Evolutionary conservation across 2,113 vertebrate genomes (phyloP).

Genomic region (Ceyx cyanopectus): DNA sequence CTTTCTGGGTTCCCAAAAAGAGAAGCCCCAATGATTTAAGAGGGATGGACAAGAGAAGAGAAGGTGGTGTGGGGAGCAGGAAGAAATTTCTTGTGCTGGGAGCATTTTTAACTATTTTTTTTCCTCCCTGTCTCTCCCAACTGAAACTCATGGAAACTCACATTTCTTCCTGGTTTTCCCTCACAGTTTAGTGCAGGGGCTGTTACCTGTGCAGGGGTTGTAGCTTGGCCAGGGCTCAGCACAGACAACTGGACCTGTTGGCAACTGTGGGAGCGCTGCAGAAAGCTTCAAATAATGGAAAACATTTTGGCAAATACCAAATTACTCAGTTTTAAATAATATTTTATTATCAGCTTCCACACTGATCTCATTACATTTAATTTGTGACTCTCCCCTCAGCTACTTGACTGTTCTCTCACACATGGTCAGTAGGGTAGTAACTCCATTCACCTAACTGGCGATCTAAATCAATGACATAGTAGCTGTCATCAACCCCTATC

Average conservation of each 20-base stretch:
- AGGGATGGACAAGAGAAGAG: not conserved
- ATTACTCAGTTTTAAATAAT: not conserved
- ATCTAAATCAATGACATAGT: not conserved
- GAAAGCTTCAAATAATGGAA: not conserved
- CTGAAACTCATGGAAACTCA: not conserved
- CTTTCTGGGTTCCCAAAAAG: not conserved
- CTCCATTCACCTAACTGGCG: not conserved
- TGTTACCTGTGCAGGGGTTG: accelerated
- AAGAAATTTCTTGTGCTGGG: not conserved
- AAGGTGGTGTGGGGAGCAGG: accelerated
- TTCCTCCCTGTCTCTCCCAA: not conserved
- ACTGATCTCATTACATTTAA: not conserved
- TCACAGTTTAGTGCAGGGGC: not conserved
- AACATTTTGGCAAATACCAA: not conserved
- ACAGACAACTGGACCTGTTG: accelerated
- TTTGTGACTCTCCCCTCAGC: not conserved
- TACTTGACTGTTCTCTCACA: not conserved
- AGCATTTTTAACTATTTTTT: not conserved
- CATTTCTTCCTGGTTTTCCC: not conserved
- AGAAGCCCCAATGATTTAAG: not conserved
- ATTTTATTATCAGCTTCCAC: not conserved
- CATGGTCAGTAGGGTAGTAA: not conserved
- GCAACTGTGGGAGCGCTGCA: not conserved
- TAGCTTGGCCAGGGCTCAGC: not conserved
- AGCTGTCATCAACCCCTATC: not conserved